Evolutionary conservation across 1,140 invertebrate species (phyloP), one percentile per base, ranked within the genome.

Genomic region (Heliconius eleuchia): DNA sequence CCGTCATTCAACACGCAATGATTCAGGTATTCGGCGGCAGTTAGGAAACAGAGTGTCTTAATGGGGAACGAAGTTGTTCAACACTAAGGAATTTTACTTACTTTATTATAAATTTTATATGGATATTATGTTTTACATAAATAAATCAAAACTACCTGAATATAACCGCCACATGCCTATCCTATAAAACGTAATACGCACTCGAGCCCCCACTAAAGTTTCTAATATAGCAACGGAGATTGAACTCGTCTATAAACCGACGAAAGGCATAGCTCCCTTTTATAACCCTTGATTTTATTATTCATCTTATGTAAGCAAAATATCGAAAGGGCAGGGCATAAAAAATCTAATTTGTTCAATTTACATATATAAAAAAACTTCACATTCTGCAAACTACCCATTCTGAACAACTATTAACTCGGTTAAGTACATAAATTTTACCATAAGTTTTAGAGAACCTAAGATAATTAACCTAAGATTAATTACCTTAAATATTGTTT

Each of bases 201-300:
- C 74, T 80, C 46, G 73, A 80, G 73, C 71, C 50, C 70, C 78
- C 66, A 76, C 78, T 76, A 76, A 80, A 80, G 42, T 80, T 80
- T 76, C 78, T 80, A 76, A 80, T 80, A 80, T 72, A 74, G 78
- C 30, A 76, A 23, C 50, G 73, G 78, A 80, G 78, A 80, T 80
- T 80, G 78, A 80, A 80, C 73, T 76, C 78, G 70, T 37, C 74
- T 60, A 76, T 80, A 80, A 80, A 76, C 30, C 34, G 73, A 72
- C 66, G 46, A 71, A 80, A 57, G 66, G 73, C 73, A 75, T 76
- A 71, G 46, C 42, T 80, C 74, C 75, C 70, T 80, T 76, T 80
- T 76, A 80, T 77, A 39, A 66, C 76, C 27, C 46, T 52, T 34
- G 76, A 77, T 77, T 77, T 77, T 77, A 77, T 77, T 77, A 77